phyloP scores from a whole-genome alignment of 2,797 vertebrate species.

The Lacerta viridis region DNA sequence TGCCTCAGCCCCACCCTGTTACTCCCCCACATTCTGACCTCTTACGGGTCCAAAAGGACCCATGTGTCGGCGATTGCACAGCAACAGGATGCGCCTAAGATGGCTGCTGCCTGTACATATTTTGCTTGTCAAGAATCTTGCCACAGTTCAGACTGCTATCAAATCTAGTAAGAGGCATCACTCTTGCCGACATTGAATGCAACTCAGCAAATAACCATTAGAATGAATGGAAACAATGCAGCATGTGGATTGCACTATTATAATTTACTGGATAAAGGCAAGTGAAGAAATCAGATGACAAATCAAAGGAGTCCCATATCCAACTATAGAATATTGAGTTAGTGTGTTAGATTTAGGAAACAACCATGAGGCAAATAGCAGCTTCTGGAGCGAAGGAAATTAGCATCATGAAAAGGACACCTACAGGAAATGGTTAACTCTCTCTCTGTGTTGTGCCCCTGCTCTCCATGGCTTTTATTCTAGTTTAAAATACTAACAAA shows the following conservation, averaged over 20 bases:
- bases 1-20: no score
- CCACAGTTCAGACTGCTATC: not conserved
- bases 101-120: not conserved
- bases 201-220: not conserved
- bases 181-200: not conserved
- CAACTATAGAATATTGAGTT: not conserved
- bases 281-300: not conserved
- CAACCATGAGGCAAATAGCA: not conserved
- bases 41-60: no score
- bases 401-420: not conserved
- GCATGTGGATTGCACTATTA: no score
- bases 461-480: not conserved
- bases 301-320: not conserved
- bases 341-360: not conserved
- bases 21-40: no score
- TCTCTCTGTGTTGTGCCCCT: not conserved
- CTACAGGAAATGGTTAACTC: not conserved
- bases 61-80: no score
- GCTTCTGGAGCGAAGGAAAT: not conserved
- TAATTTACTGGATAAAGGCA: not conserved
- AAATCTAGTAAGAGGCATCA: not conserved
- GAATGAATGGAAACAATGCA: not conserved
- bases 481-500: not conserved
- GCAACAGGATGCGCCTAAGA: no score
- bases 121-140: constrained; percentile 3